Percentiles rank a stretch among this genome's conserved stretches.
phyloP scores from a whole-genome alignment of 1,140 invertebrate species.

The Drosophila kurseongensis region DNA sequence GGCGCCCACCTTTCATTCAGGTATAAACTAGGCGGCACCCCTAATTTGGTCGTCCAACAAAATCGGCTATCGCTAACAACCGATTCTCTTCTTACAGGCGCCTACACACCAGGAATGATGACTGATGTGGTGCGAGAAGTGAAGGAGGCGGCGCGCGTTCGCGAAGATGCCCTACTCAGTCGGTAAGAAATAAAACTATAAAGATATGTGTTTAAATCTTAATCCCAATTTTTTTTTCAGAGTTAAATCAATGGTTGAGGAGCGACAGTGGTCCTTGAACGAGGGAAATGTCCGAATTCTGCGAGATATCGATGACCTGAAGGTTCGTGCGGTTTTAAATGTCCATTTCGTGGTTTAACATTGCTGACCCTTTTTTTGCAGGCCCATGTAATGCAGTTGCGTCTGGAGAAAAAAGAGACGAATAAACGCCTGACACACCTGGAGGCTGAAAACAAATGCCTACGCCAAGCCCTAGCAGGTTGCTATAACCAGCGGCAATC shows the following conservation, averaged over 20 bases:
- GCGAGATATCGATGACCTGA: conserved; percentile 83
- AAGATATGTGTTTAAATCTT: neutral
- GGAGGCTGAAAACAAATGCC: conserved; percentile 81
- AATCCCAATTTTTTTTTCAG: conserved; percentile 26
- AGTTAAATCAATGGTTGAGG: conserved; percentile 87
- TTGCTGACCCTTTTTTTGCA: conserved; percentile 4
- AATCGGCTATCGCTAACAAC: neutral
- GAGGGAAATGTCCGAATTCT: conserved; percentile 84
- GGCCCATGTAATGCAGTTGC: conserved; percentile 73
- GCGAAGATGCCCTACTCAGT: conserved; percentile 89
- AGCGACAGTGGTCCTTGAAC: conserved; percentile 85
- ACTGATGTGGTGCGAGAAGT: conserved; percentile 91
- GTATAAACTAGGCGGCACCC: conserved; percentile 46
- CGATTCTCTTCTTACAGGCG: conserved; percentile 59
- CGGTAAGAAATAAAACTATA: conserved; percentile 62
- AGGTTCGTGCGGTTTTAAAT: conserved; percentile 42
- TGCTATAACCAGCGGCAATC: conserved; percentile 71
- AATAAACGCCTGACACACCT: conserved; percentile 77
- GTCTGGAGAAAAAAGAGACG: conserved; percentile 72
- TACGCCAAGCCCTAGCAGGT: conserved; percentile 72
- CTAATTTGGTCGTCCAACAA: too few species aligned
- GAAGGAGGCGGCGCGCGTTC: conserved; percentile 89
- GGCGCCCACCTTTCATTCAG: conserved; percentile 84
- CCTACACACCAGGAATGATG: conserved; percentile 90
- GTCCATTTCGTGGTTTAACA: neutral